Percentiles rank a stretch among this genome's conserved stretches.
phyloP scores from a whole-genome alignment of 1,140 invertebrate species.

The Homarus americanus region DNA sequence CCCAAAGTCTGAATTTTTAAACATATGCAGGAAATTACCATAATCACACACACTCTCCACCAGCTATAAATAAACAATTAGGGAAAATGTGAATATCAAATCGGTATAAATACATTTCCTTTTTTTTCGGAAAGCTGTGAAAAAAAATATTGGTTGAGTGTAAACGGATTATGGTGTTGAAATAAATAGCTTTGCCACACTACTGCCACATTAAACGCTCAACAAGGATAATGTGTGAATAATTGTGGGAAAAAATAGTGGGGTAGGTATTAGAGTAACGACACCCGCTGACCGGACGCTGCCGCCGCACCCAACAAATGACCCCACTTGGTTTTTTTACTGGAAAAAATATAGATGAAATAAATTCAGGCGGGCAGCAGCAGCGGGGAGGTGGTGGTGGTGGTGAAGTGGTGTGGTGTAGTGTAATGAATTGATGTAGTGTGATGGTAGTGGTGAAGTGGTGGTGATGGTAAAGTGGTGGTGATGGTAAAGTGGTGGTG shows the following conservation, averaged over 20 bases:
- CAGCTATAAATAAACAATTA: neutral
- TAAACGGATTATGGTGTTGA: neutral
- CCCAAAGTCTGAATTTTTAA: neutral
- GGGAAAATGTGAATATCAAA: neutral
- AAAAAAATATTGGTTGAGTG: neutral
- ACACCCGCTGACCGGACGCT: neutral
- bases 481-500: neutral
- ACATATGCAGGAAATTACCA: neutral
- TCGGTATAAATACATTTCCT: neutral
- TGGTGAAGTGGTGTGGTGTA: neutral
- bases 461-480: neutral
- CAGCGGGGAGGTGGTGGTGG: neutral
- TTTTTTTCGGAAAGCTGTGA: neutral
- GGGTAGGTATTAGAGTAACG: neutral
- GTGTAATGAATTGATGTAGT: no score
- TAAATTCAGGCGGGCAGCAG: neutral
- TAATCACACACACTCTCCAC: neutral
- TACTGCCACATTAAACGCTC: conserved; percentile 4
- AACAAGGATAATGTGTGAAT: conserved; percentile 10
- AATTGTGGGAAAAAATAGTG: neutral
- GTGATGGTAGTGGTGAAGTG: neutral
- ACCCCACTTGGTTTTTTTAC: neutral
- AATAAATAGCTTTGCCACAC: neutral
- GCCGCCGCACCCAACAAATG: neutral
- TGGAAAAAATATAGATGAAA: neutral